A percentile compares a stretch with the other conserved stretches of the same genome.
These are phyloP conservation scores for Falco concolor DNA, from an alignment of 2,797 vertebrate genomes.

Conservation along the genomic window DNA sequence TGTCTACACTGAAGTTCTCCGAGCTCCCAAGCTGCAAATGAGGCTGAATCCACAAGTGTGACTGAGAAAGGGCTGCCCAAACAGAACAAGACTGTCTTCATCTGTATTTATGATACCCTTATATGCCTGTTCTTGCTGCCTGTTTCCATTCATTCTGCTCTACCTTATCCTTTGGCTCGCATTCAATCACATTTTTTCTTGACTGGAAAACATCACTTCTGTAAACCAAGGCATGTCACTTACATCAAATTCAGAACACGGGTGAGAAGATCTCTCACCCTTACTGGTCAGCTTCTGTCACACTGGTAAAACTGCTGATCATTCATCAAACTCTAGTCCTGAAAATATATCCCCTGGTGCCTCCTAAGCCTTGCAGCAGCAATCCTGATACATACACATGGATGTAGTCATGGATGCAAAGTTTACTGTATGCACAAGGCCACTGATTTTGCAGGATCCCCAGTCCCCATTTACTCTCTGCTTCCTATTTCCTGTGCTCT, in stretches of 20 bases:
- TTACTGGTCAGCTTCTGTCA: neutral
- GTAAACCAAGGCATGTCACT: neutral
- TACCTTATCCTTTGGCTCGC: neutral
- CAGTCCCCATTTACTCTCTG: neutral
- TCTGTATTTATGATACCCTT: neutral
- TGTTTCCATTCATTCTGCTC: neutral
- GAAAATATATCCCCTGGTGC: neutral
- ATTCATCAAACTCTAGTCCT: neutral
- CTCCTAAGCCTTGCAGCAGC: neutral
- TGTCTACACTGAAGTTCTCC: neutral
- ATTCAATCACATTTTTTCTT: neutral
- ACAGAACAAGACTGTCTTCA: neutral
- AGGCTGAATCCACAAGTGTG: neutral
- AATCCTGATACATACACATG: accelerated
- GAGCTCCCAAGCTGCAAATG: neutral
- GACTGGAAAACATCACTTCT: neutral
- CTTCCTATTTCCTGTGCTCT: neutral
- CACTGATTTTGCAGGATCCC: neutral
- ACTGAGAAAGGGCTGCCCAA: neutral
- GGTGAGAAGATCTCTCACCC: neutral
- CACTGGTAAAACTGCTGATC: neutral
- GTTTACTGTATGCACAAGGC: neutral
- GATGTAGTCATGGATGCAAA: neutral
- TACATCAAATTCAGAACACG: neutral
- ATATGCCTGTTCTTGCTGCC: neutral